Percentiles rank a stretch among this genome's conserved stretches.
Evolutionary conservation across 2,113 vertebrate genomes (phyloP).

Genomic region (Rhodinocichla rosea): DNA sequence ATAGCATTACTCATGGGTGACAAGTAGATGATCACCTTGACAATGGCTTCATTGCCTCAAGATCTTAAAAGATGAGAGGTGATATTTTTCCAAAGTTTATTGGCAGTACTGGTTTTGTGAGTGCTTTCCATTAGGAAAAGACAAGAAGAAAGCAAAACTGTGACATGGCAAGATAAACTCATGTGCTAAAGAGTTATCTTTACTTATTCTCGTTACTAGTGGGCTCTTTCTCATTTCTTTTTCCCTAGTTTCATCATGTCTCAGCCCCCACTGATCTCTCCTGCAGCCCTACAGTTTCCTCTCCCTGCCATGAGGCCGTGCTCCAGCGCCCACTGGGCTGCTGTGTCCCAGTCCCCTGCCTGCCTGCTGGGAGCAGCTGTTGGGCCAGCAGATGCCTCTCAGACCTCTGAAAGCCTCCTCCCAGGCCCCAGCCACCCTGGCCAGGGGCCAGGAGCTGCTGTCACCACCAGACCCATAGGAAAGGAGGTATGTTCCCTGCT

Average conservation of each 20-base stretch:
- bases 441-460: background rate
- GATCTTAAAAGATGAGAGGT: background rate
- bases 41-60: background rate
- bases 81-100: background rate
- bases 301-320: rapidly evolving
- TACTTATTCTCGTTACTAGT: background rate
- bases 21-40: background rate
- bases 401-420: background rate
- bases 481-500: background rate
- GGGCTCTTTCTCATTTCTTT: background rate
- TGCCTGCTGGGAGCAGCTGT: background rate
- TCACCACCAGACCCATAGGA: background rate
- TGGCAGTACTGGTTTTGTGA: background rate
- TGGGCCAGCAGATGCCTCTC: background rate
- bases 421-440: background rate
- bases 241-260: background rate
- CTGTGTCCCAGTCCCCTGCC: background rate
- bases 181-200: background rate
- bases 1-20: background rate
- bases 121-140: background rate
- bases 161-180: background rate
- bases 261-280: background rate
- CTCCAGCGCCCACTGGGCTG: rapidly evolving
- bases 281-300: background rate
- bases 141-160: background rate